Evolutionary conservation across 2,113 vertebrate genomes (phyloP).

Genomic region (Arothron firmamentum): DNA sequence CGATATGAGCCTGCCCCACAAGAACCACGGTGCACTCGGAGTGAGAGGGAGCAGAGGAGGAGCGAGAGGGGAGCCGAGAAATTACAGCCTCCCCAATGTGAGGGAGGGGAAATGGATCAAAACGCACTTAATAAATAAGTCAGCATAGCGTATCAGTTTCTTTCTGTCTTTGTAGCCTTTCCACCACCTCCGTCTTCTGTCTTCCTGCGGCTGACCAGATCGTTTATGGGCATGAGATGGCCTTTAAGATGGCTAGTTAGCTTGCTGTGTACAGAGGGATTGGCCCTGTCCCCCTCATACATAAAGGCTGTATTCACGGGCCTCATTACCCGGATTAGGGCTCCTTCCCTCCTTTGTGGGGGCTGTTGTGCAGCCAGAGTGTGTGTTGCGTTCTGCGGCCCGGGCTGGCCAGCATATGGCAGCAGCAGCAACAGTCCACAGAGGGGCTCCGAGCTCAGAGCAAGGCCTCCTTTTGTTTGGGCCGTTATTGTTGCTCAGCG

Average conservation of each 20-base stretch:
- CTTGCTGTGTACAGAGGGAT: constrained; percentile 69
- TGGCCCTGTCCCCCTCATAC: constrained; percentile 69
- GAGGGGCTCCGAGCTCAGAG: constrained; percentile 64
- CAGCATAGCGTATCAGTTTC: constrained; percentile 35
- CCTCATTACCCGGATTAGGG: constrained; percentile 74
- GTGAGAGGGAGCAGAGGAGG: constrained; percentile 44
- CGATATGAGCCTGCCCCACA: constrained; percentile 61
- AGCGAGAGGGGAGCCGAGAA: constrained; percentile 34
- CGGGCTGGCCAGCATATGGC: constrained; percentile 91
- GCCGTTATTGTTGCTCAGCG: constrained; percentile 91
- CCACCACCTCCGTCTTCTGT: constrained; percentile 45
- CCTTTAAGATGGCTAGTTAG: constrained; percentile 67
- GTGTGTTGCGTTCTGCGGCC: constrained; percentile 58
- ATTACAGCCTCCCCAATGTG: constrained; percentile 23
- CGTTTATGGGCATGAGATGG: constrained; percentile 68
- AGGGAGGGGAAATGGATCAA: constrained; percentile 14
- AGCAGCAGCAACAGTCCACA: constrained; percentile 80
- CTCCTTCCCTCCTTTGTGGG: constrained; percentile 76
- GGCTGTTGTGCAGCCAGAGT: constrained; percentile 63
- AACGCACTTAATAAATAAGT: constrained; percentile 8
- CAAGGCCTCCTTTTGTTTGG: constrained; percentile 89
- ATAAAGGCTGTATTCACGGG: constrained; percentile 71
- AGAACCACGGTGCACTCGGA: constrained; percentile 57
- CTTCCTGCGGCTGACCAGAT: constrained; percentile 60
- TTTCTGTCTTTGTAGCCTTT: constrained; percentile 23